Percentiles rank a stretch among this genome's conserved stretches.
phyloP scores from a whole-genome alignment of 2,113 vertebrate species.

The Eubucco bourcierii region DNA sequence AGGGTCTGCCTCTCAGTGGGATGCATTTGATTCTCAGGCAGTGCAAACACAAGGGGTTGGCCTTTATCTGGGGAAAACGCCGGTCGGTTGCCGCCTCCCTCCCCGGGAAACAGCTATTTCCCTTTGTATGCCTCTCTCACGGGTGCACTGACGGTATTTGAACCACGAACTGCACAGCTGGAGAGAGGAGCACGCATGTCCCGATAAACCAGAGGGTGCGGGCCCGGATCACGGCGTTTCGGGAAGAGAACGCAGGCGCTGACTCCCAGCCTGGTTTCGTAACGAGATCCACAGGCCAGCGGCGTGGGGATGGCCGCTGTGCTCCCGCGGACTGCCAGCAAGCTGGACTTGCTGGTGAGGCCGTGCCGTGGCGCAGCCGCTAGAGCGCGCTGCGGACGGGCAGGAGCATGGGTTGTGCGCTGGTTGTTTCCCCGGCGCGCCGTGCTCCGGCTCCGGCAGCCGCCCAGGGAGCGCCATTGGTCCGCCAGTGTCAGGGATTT shows the following conservation, averaged over 20 bases:
- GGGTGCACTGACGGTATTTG: fast-evolving
- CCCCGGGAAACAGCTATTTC: background rate
- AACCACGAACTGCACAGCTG: fast-evolving
- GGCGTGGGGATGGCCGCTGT: fast-evolving
- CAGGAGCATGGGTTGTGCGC: too few relatives aligned
- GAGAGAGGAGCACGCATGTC: too few relatives aligned
- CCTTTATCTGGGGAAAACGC: fast-evolving
- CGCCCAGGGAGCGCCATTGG: too few relatives aligned
- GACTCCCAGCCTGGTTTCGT: background rate
- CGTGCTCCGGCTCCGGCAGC: background rate
- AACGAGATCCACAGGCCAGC: fast-evolving
- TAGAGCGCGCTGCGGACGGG: background rate
- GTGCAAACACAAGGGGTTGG: background rate
- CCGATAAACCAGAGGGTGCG: background rate
- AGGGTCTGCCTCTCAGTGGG: background rate
- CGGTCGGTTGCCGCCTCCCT: fast-evolving
- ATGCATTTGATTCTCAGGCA: background rate
- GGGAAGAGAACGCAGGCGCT: background rate
- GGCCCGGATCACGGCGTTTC: background rate
- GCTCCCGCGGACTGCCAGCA: fast-evolving
- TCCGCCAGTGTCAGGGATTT: background rate
- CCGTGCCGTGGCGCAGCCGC: background rate
- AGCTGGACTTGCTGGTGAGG: too few relatives aligned
- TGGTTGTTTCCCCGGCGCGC: background rate
- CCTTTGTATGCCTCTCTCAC: fast-evolving